Percentiles rank a stretch among this genome's conserved stretches.
Conservation (phyloP, 53 echinoderm and acorn worm genomes). For the Echinometra lucunter region DNA sequence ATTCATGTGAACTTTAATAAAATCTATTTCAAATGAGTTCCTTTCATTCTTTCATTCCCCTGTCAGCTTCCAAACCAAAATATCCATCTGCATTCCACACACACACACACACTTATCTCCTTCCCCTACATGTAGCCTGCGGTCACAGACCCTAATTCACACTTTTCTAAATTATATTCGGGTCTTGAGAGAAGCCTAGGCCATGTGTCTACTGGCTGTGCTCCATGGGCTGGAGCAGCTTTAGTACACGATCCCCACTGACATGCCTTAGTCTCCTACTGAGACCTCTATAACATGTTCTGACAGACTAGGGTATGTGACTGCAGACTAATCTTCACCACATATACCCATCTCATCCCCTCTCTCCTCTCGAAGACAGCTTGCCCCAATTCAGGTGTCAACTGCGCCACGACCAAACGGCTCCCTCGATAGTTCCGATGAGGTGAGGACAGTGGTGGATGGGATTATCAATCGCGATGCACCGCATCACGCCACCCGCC, state of each 20-base stretch:
- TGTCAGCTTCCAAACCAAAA: not conserved
- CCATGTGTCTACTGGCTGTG: too few relatives aligned
- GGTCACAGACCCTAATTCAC: too few relatives aligned
- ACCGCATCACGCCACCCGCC: conserved; percentile 23
- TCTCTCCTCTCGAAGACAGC: not conserved
- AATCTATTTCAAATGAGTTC: not conserved
- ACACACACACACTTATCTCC: not conserved
- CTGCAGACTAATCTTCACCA: too few relatives aligned
- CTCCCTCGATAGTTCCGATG: conserved; percentile 59
- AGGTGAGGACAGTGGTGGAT: conserved; percentile 24
- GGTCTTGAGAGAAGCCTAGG: too few relatives aligned
- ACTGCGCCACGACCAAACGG: conserved; percentile 40
- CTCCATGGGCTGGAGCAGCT: too few relatives aligned
- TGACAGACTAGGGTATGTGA: too few relatives aligned
- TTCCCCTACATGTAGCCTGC: too few relatives aligned
- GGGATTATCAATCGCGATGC: conserved; percentile 57
- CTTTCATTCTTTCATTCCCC: not conserved
- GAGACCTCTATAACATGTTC: too few relatives aligned
- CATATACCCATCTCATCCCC: not conserved
- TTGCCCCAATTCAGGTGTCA: conserved; percentile 56
- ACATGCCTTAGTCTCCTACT: too few relatives aligned
- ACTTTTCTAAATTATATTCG: too few relatives aligned
- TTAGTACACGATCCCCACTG: too few relatives aligned
- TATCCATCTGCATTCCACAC: not conserved
- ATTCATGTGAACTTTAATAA: too few relatives aligned